These are phyloP conservation scores for Tipula confusa DNA, from an alignment of 2,888 invertebrate species.

Conservation along the genomic window DNA sequence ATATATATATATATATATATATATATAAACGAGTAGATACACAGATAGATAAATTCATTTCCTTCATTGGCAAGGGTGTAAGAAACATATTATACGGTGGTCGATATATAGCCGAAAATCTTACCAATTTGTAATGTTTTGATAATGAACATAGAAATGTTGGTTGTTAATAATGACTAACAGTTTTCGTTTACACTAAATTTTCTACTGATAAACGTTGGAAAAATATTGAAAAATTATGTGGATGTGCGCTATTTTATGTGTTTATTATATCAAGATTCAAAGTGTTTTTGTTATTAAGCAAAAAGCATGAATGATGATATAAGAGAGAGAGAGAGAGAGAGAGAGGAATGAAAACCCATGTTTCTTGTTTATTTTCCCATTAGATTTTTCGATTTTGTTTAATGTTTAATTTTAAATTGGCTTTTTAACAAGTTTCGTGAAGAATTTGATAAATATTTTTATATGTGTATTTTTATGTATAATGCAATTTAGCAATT, in stretches of 20 bases:
- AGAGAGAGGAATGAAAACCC: background rate
- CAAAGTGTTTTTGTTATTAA: background rate
- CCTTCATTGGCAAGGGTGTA: background rate
- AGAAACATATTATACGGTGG: background rate
- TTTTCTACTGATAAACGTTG: background rate
- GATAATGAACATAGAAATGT: background rate
- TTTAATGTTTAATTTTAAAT: background rate
- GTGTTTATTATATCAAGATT: background rate
- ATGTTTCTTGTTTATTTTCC: background rate
- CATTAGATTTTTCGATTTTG: background rate
- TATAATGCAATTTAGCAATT: no score
- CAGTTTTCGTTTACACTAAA: background rate
- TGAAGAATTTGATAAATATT: background rate
- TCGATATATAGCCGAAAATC: background rate
- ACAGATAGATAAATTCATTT: background rate
- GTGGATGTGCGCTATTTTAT: background rate
- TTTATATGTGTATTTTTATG: no score
- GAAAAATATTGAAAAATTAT: background rate
- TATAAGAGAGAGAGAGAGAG: no score
- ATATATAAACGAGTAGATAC: no score
- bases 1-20: no score
- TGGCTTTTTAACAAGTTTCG: background rate
- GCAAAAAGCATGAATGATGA: background rate
- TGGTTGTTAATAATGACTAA: slow-evolving; percentile 17
- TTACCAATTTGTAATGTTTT: slow-evolving; percentile 12